Percentiles rank a stretch among this genome's conserved stretches.
Conservation (phyloP, 1,140 invertebrate genomes). For the Phymorhynchus buccinoides region DNA sequence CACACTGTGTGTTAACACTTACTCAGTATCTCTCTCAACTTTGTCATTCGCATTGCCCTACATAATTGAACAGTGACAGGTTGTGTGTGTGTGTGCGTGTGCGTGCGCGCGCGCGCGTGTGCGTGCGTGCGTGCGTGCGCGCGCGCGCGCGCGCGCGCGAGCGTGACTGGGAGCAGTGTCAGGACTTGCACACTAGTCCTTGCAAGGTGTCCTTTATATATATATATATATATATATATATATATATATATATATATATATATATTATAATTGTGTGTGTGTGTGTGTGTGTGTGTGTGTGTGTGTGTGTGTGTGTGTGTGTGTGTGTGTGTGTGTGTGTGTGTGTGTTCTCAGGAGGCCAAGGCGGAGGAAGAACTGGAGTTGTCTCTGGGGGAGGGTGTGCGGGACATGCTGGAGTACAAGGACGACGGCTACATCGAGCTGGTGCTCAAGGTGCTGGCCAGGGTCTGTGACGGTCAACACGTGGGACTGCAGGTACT, state of each 20-base stretch:
- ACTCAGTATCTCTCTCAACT: not conserved
- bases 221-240: too few species aligned
- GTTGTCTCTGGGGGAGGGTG: slow-evolving; percentile 58
- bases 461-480: slow-evolving; percentile 73
- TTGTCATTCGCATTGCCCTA: not conserved
- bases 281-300: slow-evolving; percentile 4
- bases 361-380: slow-evolving; percentile 55
- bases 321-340: not conserved
- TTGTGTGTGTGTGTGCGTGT: too few species aligned
- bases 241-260: too few species aligned
- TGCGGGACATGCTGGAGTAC: slow-evolving; percentile 67
- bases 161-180: too few species aligned
- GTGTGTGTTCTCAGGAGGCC: slow-evolving; percentile 37
- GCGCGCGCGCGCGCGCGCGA: too few species aligned
- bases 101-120: not conserved
- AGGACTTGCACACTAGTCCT: too few species aligned
- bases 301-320: not conserved
- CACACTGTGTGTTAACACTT: not conserved
- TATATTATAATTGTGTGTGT: slow-evolving; percentile 15
- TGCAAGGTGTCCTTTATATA: too few species aligned
- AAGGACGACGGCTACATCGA: slow-evolving; percentile 72
- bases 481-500: slow-evolving; percentile 70
- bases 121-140: not conserved
- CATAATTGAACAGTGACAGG: too few species aligned
- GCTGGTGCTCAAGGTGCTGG: slow-evolving; percentile 71